phyloP scores from a whole-genome alignment of 2,113 vertebrate species.

The Bettongia penicillata region DNA sequence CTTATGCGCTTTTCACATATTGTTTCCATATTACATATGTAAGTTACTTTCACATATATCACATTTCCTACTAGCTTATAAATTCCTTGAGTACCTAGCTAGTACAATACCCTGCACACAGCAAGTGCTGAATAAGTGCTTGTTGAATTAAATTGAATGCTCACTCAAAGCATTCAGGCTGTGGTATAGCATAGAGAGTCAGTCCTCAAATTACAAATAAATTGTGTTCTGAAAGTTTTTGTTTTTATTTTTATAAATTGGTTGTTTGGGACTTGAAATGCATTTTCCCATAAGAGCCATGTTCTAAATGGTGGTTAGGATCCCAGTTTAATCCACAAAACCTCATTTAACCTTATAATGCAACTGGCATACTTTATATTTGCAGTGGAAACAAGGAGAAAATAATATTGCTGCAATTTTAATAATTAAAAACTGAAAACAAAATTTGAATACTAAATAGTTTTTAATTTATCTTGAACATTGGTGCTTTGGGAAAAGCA shows the following conservation, averaged over 20 bases:
- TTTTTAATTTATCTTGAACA: not conserved
- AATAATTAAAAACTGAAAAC: not conserved
- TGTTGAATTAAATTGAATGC: not conserved
- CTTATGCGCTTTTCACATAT: not conserved
- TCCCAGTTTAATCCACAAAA: not conserved
- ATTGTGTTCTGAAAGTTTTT: not conserved
- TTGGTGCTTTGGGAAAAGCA: not conserved
- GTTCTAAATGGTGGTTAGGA: not conserved
- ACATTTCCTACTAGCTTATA: not conserved
- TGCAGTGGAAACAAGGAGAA: not conserved
- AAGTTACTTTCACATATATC: not conserved
- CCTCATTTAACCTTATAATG: not conserved
- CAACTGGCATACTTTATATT: not conserved
- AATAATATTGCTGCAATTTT: not conserved
- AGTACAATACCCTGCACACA: not conserved
- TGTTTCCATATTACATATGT: not conserved
- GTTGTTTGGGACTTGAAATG: not conserved
- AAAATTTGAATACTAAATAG: not conserved
- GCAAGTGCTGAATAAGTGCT: not conserved
- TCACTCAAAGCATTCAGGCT: not conserved
- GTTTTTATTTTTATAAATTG: not conserved
- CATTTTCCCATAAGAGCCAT: not conserved
- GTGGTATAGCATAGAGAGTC: not conserved
- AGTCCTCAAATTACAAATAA: not conserved
- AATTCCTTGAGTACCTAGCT: not conserved